These are phyloP conservation scores for Periophthalmodon schlosseri DNA, from an alignment of 2,113 vertebrate genomes.

Conservation along the genomic window DNA sequence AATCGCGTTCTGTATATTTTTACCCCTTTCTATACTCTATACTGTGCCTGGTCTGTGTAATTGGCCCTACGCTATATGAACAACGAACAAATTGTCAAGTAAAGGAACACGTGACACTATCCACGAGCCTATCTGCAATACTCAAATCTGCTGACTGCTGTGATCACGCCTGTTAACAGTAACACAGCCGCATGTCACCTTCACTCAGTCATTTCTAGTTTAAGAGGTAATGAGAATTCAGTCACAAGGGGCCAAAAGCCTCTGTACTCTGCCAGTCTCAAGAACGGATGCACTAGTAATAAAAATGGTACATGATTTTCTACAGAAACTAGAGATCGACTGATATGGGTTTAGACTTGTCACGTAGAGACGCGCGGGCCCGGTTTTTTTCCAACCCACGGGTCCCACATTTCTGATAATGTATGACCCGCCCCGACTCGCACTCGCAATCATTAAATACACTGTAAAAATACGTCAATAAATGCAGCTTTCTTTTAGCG, in stretches of 20 bases:
- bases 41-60: background rate
- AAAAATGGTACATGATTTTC: background rate
- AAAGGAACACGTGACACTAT: background rate
- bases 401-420: no score
- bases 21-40: background rate
- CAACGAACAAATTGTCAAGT: background rate
- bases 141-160: background rate
- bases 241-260: background rate
- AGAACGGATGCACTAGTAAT: background rate
- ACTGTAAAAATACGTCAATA: no score
- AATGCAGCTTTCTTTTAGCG: no score
- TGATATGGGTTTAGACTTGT: no score
- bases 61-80: background rate
- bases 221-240: slow-evolving; percentile 1
- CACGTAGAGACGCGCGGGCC: no score
- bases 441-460: no score
- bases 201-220: background rate
- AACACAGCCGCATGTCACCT: background rate
- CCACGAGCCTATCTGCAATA: background rate
- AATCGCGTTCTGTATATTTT: no score
- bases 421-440: no score
- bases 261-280: background rate
- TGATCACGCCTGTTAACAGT: background rate
- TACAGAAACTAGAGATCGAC: background rate
- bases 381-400: no score